phyloP scores from a whole-genome alignment of 2,797 vertebrate genomes.

The Cryptoprocta ferox region DNA sequence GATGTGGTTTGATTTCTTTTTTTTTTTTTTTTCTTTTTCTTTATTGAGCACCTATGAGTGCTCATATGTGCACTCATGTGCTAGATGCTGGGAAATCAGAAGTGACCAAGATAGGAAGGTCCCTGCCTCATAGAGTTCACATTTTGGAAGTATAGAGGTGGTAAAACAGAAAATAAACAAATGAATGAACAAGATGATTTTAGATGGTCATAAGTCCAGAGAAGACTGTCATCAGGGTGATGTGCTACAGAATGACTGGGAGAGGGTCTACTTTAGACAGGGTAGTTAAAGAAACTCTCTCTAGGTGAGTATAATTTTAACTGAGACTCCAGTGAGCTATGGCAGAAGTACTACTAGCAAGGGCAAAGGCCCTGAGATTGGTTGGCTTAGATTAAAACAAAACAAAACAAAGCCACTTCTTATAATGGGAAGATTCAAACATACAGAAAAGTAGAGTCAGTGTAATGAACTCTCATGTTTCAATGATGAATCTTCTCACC shows the following conservation, averaged over 20 bases:
- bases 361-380: not conserved
- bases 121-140: not conserved
- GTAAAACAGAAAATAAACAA: not conserved
- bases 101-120: not conserved
- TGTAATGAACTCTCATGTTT: not conserved
- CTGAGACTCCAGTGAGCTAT: not conserved
- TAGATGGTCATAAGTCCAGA: not conserved
- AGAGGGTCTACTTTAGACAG: not conserved
- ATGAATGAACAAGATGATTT: not conserved
- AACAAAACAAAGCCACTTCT: not conserved
- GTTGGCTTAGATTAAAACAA: not conserved
- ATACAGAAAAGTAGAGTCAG: not conserved
- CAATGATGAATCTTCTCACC: not conserved
- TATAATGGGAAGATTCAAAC: not conserved
- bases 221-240: not conserved
- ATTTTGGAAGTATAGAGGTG: not conserved
- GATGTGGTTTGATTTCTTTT: constrained; percentile 27
- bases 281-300: not conserved
- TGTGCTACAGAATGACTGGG: not conserved
- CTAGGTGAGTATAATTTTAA: not conserved
- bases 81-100: not conserved
- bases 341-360: not conserved
- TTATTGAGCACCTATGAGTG: not conserved
- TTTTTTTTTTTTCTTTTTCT: constrained; percentile 31
- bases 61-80: not conserved